A percentile compares a stretch with the other conserved stretches of the same genome.
Evolutionary conservation across 2,888 invertebrate genomes (phyloP).

Genomic region (Caprella mutica): DNA sequence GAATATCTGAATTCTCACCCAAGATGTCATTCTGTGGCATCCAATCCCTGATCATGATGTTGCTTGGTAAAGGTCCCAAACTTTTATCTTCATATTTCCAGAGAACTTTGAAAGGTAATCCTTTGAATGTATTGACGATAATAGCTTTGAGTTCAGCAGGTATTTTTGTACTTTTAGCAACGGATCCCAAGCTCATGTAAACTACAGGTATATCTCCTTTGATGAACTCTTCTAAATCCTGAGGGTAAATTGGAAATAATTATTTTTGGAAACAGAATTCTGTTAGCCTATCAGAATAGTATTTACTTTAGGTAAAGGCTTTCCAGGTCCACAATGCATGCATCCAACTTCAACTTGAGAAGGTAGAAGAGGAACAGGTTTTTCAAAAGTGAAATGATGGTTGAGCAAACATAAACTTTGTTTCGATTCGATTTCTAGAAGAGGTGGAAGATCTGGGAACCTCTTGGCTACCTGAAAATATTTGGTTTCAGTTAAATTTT

Average conservation of each 20-base stretch:
- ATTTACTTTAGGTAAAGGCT: slow-evolving; percentile 36
- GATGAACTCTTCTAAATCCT: not conserved
- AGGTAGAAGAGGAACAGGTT: slow-evolving; percentile 47
- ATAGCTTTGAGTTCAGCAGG: slow-evolving; percentile 9
- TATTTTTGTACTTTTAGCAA: slow-evolving; percentile 1
- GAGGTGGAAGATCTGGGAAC: slow-evolving; percentile 31
- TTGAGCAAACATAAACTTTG: slow-evolving; percentile 46
- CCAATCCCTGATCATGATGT: slow-evolving; percentile 11
- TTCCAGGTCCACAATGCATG: slow-evolving; percentile 47
- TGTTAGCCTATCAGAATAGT: too few relatives aligned
- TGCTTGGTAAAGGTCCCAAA: not conserved
- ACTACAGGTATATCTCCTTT: slow-evolving; percentile 12
- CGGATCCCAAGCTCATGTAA: slow-evolving; percentile 12
- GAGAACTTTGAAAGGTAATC: slow-evolving; percentile 3
- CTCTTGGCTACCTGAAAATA: slow-evolving; percentile 12
- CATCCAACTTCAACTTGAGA: slow-evolving; percentile 54
- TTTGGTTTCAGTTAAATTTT: not conserved
- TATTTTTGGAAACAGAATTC: too few relatives aligned
- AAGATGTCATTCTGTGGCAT: slow-evolving; percentile 15
- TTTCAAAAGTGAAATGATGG: slow-evolving; percentile 44
- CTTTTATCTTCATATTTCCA: slow-evolving; percentile 16
- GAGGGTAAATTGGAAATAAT: not conserved
- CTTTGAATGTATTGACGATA: not conserved
- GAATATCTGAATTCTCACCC: too few relatives aligned
- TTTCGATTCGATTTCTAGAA: slow-evolving; percentile 40